These are phyloP conservation scores for Metaphire vulgaris DNA, from an alignment of 1,140 invertebrate species.

Conservation along the genomic window DNA sequence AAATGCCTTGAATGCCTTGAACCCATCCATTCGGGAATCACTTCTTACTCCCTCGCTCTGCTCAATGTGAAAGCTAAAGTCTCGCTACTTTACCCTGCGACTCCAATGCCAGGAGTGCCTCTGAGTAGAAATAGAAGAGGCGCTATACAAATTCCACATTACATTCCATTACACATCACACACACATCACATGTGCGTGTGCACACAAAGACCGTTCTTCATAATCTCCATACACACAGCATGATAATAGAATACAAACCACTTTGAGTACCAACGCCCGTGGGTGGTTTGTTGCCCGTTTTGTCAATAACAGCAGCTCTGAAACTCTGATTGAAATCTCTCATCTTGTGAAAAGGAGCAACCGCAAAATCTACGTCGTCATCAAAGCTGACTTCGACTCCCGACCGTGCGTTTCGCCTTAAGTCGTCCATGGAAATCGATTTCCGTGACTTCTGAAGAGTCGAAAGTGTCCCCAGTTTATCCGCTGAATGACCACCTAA, in stretches of 20 bases:
- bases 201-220: neutral
- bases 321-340: neutral
- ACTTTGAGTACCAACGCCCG: neutral
- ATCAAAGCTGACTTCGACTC: neutral
- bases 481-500: neutral
- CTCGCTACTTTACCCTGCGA: neutral
- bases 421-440: neutral
- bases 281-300: neutral
- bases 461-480: neutral
- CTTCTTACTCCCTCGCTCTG: neutral
- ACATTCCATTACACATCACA: too few relatives aligned
- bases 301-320: neutral
- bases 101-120: too few relatives aligned
- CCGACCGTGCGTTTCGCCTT: neutral
- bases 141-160: neutral
- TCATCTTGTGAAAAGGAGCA: neutral
- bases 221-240: neutral
- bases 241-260: neutral
- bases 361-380: neutral
- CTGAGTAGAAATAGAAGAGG: too few relatives aligned
- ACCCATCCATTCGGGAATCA: neutral
- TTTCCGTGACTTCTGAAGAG: neutral
- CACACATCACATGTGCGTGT: neutral
- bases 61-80: neutral
- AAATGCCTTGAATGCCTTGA: neutral